A percentile compares a stretch with the other conserved stretches of the same genome.
Conservation (phyloP, 1,140 invertebrate genomes). For the Aphidius ervi region DNA sequence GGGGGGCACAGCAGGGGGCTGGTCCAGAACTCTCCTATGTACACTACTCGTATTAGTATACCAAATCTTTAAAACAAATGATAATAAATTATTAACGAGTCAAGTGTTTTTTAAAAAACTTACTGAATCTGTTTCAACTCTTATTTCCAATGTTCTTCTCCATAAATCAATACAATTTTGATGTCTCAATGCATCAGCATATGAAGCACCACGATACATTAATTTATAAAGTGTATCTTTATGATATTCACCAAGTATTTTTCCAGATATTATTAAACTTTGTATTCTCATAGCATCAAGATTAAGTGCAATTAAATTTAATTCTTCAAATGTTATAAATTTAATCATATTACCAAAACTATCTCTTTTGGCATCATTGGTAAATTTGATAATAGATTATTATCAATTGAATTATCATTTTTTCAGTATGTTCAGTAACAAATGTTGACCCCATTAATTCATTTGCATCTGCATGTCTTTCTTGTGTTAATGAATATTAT, state of each 20-base stretch:
- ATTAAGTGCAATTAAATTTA: slow-evolving; percentile 68
- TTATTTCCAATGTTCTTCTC: slow-evolving; percentile 72
- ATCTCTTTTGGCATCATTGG: slow-evolving; percentile 55
- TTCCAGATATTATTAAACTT: slow-evolving; percentile 75
- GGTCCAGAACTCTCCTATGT: no score
- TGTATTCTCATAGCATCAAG: slow-evolving; percentile 78
- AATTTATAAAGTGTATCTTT: slow-evolving; percentile 81
- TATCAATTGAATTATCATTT: slow-evolving; percentile 35
- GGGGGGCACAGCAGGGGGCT: no score
- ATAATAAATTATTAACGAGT: no score
- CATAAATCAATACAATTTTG: slow-evolving; percentile 83
- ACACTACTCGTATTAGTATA: slow-evolving; percentile 73
- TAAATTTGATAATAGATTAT: slow-evolving; percentile 52
- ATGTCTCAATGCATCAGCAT: slow-evolving; percentile 75
- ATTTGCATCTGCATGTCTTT: slow-evolving; percentile 74
- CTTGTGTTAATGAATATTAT: slow-evolving; percentile 57
- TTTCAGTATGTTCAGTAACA: slow-evolving; percentile 78
- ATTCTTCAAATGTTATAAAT: slow-evolving; percentile 66
- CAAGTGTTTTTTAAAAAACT: slow-evolving; percentile 22
- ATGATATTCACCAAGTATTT: slow-evolving; percentile 74
- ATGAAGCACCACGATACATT: slow-evolving; percentile 76
- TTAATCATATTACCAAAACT: slow-evolving; percentile 66
- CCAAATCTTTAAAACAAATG: slow-evolving; percentile 45
- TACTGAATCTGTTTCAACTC: slow-evolving; percentile 74
- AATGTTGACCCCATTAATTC: slow-evolving; percentile 82